Percentiles rank a stretch among this genome's conserved stretches.
Evolutionary conservation across 2,888 invertebrate species (phyloP).

Genomic region (Pterostichus madidus): DNA sequence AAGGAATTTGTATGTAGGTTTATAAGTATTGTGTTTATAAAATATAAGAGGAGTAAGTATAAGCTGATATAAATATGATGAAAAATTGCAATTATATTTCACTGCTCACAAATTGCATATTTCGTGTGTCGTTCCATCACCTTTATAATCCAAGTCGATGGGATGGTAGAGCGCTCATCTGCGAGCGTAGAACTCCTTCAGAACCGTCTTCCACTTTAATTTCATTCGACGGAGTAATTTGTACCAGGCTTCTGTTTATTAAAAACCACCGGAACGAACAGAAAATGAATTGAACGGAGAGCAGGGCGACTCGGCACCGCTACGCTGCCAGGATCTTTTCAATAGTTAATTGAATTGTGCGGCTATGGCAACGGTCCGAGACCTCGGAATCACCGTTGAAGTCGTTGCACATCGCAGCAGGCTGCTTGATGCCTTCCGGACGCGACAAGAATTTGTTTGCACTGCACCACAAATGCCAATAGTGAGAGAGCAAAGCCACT

Average conservation of each 20-base stretch:
- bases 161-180: conserved; percentile 15
- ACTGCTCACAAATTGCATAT: background rate
- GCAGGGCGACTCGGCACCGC: conserved; percentile 17
- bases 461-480: conserved; percentile 7
- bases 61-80: too few species aligned
- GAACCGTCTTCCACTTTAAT: conserved; percentile 53
- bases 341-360: conserved; percentile 65
- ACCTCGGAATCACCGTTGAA: conserved; percentile 9
- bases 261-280: conserved; percentile 61
- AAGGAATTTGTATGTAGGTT: too few species aligned
- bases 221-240: conserved; percentile 62
- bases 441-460: conserved; percentile 35
- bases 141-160: conserved; percentile 13
- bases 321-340: conserved; percentile 52
- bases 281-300: conserved; percentile 58
- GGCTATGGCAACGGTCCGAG: conserved; percentile 53
- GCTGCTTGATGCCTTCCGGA: conserved; percentile 16
- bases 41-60: too few species aligned
- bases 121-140: conserved; percentile 18
- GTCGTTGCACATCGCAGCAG: background rate
- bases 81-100: background rate
- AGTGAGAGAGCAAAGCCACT: background rate
- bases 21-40: too few species aligned
- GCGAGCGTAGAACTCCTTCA: conserved; percentile 6
- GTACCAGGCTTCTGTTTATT: conserved; percentile 63